phyloP scores from a whole-genome alignment of 2,113 vertebrate species.

The Zapus hudsonius region DNA sequence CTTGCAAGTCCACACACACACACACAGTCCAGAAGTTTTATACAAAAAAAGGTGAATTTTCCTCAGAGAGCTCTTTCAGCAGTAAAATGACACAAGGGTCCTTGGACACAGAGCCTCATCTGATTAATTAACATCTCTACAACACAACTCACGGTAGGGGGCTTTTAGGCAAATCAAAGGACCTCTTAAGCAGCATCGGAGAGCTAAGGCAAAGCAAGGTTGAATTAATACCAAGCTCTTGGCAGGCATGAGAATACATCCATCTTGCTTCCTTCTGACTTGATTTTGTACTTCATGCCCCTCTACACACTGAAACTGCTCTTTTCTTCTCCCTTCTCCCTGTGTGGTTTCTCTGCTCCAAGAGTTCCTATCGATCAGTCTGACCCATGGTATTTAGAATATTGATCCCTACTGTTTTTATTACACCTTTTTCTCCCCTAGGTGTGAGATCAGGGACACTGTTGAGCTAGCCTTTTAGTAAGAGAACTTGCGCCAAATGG shows the following conservation, averaged over 20 bases:
- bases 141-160: neutral
- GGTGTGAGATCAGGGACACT: neutral
- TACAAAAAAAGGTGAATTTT: conserved; percentile 25
- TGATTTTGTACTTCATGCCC: neutral
- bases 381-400: neutral
- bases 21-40: too few species aligned
- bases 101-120: neutral
- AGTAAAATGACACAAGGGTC: neutral
- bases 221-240: conserved; percentile 40
- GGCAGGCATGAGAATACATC: neutral
- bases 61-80: conserved; percentile 19
- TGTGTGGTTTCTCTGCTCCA: neutral
- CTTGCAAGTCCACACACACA: too few species aligned
- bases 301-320: neutral
- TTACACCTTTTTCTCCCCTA: neutral
- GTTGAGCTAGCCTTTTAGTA: neutral
- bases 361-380: conserved; percentile 1
- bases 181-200: neutral
- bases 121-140: neutral
- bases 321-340: neutral
- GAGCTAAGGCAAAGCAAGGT: neutral
- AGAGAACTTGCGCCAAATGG: neutral
- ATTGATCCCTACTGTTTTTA: neutral
- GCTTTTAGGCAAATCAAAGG: conserved; percentile 65
- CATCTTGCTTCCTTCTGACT: neutral